These are phyloP conservation scores for Thalassarche chlororhynchos DNA, from an alignment of 2,113 vertebrate species.

Conservation along the genomic window DNA sequence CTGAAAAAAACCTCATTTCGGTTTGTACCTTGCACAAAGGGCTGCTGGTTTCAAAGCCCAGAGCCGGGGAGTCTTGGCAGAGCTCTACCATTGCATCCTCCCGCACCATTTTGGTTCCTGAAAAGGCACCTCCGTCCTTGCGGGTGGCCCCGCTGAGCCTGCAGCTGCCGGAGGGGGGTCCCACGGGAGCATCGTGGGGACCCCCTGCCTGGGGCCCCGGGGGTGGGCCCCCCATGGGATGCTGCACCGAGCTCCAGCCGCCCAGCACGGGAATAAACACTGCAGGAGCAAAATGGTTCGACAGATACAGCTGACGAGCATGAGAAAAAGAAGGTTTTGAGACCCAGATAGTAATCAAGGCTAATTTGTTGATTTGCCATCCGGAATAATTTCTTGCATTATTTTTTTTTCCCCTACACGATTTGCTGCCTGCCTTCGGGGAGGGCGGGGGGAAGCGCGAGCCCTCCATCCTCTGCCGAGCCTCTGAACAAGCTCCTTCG, in stretches of 20 bases:
- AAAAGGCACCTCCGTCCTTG: neutral
- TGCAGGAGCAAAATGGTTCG: accelerated
- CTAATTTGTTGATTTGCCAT: slow-evolving; percentile 64
- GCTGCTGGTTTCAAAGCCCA: neutral
- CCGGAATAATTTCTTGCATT: slow-evolving; percentile 9
- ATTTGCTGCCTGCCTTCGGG: neutral
- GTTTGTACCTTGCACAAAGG: neutral
- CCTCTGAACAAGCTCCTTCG: slow-evolving; percentile 30
- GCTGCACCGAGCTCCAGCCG: accelerated
- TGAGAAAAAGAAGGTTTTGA: neutral
- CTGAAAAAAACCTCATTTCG: accelerated
- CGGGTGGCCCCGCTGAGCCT: accelerated
- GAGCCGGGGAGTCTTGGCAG: neutral
- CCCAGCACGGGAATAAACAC: accelerated
- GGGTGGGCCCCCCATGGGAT: neutral
- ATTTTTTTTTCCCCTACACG: neutral
- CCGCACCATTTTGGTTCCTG: accelerated
- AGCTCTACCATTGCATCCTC: neutral
- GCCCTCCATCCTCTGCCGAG: slow-evolving; percentile 2
- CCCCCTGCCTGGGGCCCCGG: neutral
- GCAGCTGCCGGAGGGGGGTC: neutral
- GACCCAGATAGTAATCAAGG: slow-evolving; percentile 27
- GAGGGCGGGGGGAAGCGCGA: neutral
- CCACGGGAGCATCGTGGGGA: accelerated
- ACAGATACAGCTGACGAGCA: neutral